Evolutionary conservation across 2,888 invertebrate species (phyloP).

Genomic region (Stratiomys singularior): DNA sequence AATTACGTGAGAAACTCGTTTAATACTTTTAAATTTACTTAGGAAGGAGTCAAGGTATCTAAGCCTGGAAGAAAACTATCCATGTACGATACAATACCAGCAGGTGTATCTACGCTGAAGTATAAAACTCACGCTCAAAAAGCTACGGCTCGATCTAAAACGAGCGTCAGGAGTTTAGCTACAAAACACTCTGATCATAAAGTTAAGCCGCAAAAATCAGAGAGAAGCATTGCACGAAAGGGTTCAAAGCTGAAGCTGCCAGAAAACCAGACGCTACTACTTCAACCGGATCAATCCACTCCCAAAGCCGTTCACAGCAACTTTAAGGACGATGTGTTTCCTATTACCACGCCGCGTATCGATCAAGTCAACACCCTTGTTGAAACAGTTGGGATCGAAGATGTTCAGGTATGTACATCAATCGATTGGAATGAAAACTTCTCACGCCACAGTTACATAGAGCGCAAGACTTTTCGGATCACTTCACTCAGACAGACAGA

Average conservation of each 20-base stretch:
- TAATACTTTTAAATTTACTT: not conserved
- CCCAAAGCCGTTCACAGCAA: not conserved
- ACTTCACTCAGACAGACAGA: no score
- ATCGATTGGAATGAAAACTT: no score
- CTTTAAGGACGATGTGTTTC: conserved; percentile 16
- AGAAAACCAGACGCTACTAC: not conserved
- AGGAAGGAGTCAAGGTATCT: not conserved
- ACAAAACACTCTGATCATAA: not conserved
- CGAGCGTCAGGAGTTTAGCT: conserved; percentile 1
- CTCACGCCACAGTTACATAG: no score
- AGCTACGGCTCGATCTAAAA: conserved; percentile 2
- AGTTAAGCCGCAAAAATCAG: no score
- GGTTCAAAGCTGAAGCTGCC: not conserved
- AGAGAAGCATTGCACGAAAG: not conserved
- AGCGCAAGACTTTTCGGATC: no score
- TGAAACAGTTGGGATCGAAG: conserved; percentile 29
- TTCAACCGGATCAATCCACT: not conserved
- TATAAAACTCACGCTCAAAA: not conserved
- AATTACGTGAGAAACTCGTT: not conserved
- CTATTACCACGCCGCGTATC: not conserved
- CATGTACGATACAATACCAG: conserved; percentile 45
- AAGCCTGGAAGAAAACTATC: conserved; percentile 30
- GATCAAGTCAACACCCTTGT: conserved; percentile 44
- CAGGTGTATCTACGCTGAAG: not conserved
- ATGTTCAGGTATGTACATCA: conserved; percentile 4